phyloP scores from a whole-genome alignment of 1,140 invertebrate genomes.

The Aphelenchoides avenae region DNA sequence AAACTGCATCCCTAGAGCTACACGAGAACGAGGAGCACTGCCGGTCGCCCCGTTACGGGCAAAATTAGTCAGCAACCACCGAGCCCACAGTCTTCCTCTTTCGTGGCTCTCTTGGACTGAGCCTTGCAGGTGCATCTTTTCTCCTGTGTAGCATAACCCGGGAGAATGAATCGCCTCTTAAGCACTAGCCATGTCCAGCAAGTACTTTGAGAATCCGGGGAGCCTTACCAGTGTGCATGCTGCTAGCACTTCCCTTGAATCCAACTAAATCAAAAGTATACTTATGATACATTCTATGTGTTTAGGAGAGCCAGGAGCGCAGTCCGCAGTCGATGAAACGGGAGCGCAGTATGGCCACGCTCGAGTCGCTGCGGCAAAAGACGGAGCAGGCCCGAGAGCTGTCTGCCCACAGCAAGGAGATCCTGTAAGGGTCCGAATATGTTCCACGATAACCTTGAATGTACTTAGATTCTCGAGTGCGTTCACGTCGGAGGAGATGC shows the following conservation, averaged over 20 bases:
- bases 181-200: background rate
- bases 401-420: no score
- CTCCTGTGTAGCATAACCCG: background rate
- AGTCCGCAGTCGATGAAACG: constrained; percentile 48
- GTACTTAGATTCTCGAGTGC: no score
- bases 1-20: no score
- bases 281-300: background rate
- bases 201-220: background rate
- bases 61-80: no score
- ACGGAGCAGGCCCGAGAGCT: constrained; percentile 51
- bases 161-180: background rate
- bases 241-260: background rate
- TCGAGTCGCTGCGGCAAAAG: constrained; percentile 45
- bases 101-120: no score
- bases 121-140: no score
- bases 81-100: no score
- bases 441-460: no score
- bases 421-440: no score
- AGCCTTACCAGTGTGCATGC: background rate
- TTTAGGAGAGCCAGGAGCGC: constrained; percentile 19
- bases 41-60: no score
- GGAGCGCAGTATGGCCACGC: constrained; percentile 50
- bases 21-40: no score
- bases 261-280: background rate
- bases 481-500: no score